These are phyloP conservation scores for Cepphus grylle DNA, from an alignment of 2,113 vertebrate genomes.

Conservation along the genomic window DNA sequence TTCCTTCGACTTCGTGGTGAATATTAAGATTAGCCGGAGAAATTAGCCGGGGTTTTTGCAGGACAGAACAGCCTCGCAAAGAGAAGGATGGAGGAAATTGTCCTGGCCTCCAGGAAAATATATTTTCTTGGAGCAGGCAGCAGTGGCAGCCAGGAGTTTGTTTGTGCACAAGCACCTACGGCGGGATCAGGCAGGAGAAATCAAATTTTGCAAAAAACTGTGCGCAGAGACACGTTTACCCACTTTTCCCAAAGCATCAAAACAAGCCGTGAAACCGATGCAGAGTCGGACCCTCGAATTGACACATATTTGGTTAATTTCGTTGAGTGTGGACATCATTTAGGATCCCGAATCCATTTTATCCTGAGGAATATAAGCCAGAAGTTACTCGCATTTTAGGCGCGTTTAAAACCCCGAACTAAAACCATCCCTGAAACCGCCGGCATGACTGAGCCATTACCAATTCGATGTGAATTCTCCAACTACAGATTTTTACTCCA, in stretches of 20 bases:
- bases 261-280: neutral
- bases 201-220: neutral
- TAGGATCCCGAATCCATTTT: neutral
- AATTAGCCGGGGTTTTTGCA: neutral
- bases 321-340: fast-evolving
- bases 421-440: neutral
- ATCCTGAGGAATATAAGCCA: fast-evolving
- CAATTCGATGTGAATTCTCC: neutral
- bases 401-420: neutral
- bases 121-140: neutral
- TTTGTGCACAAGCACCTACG: neutral
- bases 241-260: neutral
- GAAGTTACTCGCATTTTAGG: neutral
- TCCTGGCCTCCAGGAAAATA: neutral
- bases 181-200: neutral
- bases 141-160: neutral
- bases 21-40: neutral
- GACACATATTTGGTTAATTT: neutral
- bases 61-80: neutral
- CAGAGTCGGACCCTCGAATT: neutral
- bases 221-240: fast-evolving
- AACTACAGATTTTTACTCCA: neutral
- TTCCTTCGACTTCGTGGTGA: neutral
- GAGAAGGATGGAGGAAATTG: neutral
- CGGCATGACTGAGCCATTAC: neutral